phyloP scores from a whole-genome alignment of 2,888 invertebrate genomes.

The Cryptocephalus primarius region DNA sequence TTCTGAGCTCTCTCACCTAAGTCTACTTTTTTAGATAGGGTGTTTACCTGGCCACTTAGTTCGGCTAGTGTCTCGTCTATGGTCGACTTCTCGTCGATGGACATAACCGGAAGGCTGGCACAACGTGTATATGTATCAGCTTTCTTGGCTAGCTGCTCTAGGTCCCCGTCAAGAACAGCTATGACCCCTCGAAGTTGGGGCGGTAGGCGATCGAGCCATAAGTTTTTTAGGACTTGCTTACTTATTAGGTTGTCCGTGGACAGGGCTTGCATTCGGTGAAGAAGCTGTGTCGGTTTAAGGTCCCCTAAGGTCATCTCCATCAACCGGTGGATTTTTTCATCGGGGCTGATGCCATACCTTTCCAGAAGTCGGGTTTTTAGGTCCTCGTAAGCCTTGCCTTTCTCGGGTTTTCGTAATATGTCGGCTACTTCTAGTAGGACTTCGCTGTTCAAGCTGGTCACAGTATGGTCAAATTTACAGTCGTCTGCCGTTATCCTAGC shows the following conservation, averaged over 20 bases:
- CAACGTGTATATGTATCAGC: background rate
- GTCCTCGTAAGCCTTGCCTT: background rate
- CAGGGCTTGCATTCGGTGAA: background rate
- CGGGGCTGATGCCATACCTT: background rate
- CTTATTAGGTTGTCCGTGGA: background rate
- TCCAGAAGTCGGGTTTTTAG: background rate
- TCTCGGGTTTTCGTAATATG: background rate
- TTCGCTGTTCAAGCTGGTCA: too few relatives aligned
- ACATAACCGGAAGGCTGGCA: background rate
- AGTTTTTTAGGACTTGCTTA: background rate
- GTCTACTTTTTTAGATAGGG: background rate
- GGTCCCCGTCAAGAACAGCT: background rate
- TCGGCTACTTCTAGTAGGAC: too few relatives aligned
- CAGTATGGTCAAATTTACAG: too few relatives aligned
- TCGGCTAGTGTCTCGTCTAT: background rate
- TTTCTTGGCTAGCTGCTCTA: background rate
- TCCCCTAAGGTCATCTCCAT: background rate
- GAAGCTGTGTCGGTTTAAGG: background rate
- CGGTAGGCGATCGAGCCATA: conserved; percentile 2
- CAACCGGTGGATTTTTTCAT: background rate
- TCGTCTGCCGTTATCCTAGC: too few relatives aligned
- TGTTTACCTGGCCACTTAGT: background rate
- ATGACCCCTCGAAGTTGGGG: conserved; percentile 1
- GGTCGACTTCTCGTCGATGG: background rate
- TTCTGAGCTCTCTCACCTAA: background rate